phyloP scores from a whole-genome alignment of 2,888 invertebrate species.

The Augiades crinisus region DNA sequence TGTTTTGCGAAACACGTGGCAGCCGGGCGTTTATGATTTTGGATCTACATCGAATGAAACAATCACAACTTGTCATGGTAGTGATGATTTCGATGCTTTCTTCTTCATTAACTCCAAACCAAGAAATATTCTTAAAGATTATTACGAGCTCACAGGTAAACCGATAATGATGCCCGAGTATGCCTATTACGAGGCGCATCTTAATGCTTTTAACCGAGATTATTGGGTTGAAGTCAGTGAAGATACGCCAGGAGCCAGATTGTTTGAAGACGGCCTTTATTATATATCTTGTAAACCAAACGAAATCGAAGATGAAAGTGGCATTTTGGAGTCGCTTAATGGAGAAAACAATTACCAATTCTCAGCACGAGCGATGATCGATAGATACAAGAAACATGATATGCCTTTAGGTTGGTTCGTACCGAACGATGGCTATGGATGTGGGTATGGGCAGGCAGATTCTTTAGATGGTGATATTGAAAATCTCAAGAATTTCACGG shows the following conservation, averaged over 20 bases:
- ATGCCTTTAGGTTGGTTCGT: slow-evolving; percentile 72
- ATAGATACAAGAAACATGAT: slow-evolving; percentile 62
- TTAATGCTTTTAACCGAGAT: slow-evolving; percentile 71
- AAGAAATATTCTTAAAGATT: slow-evolving; percentile 59
- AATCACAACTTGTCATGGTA: slow-evolving; percentile 49
- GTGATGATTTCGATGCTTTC: slow-evolving; percentile 60
- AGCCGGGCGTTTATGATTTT: slow-evolving; percentile 63
- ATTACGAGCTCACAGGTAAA: slow-evolving; percentile 65
- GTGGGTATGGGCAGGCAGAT: slow-evolving; percentile 69
- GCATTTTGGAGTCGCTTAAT: slow-evolving; percentile 68
- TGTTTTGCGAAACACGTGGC: slow-evolving; percentile 68
- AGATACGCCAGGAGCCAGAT: slow-evolving; percentile 48
- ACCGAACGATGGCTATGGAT: slow-evolving; percentile 73
- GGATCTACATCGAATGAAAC: slow-evolving; percentile 41
- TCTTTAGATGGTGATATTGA: slow-evolving; percentile 64
- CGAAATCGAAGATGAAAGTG: slow-evolving; percentile 52
- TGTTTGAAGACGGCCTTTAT: slow-evolving; percentile 67
- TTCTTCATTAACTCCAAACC: slow-evolving; percentile 58
- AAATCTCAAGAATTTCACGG: slow-evolving; percentile 59
- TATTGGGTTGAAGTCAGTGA: slow-evolving; percentile 64
- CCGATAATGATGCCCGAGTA: slow-evolving; percentile 69
- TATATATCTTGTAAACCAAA: slow-evolving; percentile 64
- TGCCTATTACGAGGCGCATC: slow-evolving; percentile 69
- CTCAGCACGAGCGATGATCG: slow-evolving; percentile 72
- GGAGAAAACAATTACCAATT: slow-evolving; percentile 74